Evolutionary conservation across 2,888 invertebrate species (phyloP).

Genomic region (Ennomos quercinarius): DNA sequence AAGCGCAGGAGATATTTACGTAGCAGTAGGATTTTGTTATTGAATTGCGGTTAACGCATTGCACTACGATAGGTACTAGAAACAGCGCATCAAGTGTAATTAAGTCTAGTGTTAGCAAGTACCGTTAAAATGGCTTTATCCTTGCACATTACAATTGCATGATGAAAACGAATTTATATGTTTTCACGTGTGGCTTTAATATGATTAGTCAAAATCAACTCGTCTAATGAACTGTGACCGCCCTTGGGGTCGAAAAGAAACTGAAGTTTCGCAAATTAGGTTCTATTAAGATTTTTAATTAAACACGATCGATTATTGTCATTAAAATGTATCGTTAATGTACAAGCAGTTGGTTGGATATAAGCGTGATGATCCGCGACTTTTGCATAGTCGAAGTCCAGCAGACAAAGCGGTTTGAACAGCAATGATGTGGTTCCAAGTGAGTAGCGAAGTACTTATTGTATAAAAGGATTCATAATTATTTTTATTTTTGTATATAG

Average conservation of each 20-base stretch:
- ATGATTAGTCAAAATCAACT: conserved; percentile 48
- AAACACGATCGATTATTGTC: conserved; percentile 48
- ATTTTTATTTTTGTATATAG: no score
- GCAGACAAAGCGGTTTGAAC: conserved; percentile 53
- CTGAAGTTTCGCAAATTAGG: conserved; percentile 55
- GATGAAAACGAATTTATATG: conserved; percentile 3
- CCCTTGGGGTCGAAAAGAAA: conserved; percentile 58
- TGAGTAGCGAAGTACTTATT: conserved; percentile 43
- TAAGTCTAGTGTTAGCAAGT: neutral
- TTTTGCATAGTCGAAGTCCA: conserved; percentile 58
- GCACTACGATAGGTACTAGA: no score
- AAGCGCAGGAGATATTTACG: no score
- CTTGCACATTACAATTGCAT: conserved; percentile 2
- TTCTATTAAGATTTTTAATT: conserved; percentile 36
- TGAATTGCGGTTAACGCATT: no score
- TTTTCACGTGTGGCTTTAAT: conserved; percentile 25
- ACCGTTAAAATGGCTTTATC: conserved; percentile 4
- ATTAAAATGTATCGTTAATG: conserved; percentile 49
- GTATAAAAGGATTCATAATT: no score
- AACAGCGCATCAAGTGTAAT: no score
- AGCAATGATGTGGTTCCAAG: conserved; percentile 64
- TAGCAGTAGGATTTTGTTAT: no score
- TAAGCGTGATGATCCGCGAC: conserved; percentile 46
- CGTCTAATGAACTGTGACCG: conserved; percentile 49
- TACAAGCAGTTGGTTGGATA: conserved; percentile 47